Base-by-base conservation (phyloP, 1,140 invertebrate species). In the Teleopsis dalmanni region DNA sequence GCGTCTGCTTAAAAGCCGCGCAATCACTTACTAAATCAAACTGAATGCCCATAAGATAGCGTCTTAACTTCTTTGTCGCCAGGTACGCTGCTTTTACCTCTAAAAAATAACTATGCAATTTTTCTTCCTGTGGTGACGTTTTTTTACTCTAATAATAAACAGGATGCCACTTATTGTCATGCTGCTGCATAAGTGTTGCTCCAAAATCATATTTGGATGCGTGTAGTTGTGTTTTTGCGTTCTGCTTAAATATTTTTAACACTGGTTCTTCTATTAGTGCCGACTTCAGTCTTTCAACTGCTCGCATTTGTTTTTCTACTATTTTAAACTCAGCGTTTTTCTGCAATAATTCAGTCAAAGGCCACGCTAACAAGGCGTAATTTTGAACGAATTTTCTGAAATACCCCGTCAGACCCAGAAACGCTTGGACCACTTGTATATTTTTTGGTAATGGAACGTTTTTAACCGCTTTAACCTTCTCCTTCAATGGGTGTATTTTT, bases 1-100 rank as follows among this genome's bases (percentile, higher is more conserved):
- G 29, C 52, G 69, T 68, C 5, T 60, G 52, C 29, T 68, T 66
- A 0, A 73, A 46, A 0, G 65, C 65, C 18, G 62, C 62, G 43
- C 70, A 73, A 58, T 58, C 71, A 5, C 43, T 71, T 34, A 70
- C 57, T 42, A 60, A 59, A 40, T 41, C 65, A 37, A 72, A 74
- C 11, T 50, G 22, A 11, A 58, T 63, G 0, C 63, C 65, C 29
- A 71, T 16, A 8, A 72, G 21, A 27, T 61, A 68, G 13, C 62
- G 52, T 6, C 65, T 50, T 19, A 70, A 71, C 22, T 54, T 51
- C 48, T 65, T 64, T 3, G 72, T 33, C 0, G 63, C 60, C 49
- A 9, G 52, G 52, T 59, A 57, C 33, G 54, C 67, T 5, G 56
- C 66, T 43, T 53, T 57, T 51, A 31, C 68, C 22, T 53, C 52